Evolutionary conservation across 2,888 invertebrate species (phyloP), one percentile per base, ranked within the genome.

Genomic region (Drosophila parthenogenetica): DNA sequence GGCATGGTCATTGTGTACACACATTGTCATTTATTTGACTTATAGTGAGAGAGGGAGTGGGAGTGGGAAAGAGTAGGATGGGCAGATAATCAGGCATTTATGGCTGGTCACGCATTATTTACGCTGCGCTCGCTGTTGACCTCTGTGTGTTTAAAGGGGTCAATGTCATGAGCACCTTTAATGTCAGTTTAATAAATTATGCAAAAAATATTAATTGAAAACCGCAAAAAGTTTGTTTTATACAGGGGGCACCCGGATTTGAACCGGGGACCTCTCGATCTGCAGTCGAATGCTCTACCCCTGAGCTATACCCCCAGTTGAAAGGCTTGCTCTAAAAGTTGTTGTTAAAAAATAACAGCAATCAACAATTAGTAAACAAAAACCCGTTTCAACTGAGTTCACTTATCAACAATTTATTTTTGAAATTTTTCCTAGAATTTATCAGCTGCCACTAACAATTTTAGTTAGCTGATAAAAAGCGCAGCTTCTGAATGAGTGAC

Each of bases 201-300:
- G 3, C n/a, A 57, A 39, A 13, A 42, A 16, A 35, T 13, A 35
- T 35, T 35, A 35, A 29, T 29, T 48, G 37, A n/a, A 43, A 54
- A 45, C 2, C 11, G 10, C 7, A 67, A 57, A 62, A 60, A 43
- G 1, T 22, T 8, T 39, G 0, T 7, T 7, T 49, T 7, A 22
- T 11, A 5, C 11, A 84, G 85, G 87, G 87, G 87, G 82, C 89
- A 87, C 74, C 89, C 87, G 86, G 89, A 89, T 77, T 87, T 85
- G 86, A 89, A 87, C 89, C 87, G 80, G 87, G 85, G 85, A 85
- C 87, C 89, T 87, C 74, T 89, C 89, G 87, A 85, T 82, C 89
- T 87, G 89, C 86, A 87, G 85, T 81, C 85, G 79, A 87, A 87
- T 85, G 85, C 87, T 87, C 87, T 89, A 87, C 86, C 89, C 66